Evolutionary conservation across 2,797 vertebrate species (phyloP).

Genomic region (Microctenopoma lineatum): DNA sequence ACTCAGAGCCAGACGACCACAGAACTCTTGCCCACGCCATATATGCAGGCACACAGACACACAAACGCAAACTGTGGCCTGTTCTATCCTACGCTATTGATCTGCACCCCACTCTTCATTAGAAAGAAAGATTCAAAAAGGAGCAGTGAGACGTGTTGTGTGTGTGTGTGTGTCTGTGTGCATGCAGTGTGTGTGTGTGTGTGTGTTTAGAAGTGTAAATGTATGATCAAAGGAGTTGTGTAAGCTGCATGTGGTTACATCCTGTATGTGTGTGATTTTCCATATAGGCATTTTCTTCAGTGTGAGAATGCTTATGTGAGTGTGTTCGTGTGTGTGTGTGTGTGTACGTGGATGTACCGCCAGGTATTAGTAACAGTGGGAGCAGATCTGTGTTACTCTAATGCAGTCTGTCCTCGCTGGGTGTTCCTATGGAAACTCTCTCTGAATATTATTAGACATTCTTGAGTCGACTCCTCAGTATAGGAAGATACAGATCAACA

Average conservation of each 20-base stretch:
- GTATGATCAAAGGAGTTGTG: slow-evolving; percentile 72
- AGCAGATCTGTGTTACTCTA: slow-evolving; percentile 77
- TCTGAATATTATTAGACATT: slow-evolving; percentile 80
- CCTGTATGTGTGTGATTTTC: slow-evolving; percentile 38
- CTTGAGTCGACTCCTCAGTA: slow-evolving; percentile 76
- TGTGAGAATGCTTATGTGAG: neutral
- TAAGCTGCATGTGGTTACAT: slow-evolving; percentile 60
- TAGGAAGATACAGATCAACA: slow-evolving; percentile 71
- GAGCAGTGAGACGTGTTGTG: slow-evolving; percentile 60
- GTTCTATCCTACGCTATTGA: slow-evolving; percentile 80
- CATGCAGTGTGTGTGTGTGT: slow-evolving; percentile 4
- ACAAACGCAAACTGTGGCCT: slow-evolving; percentile 45
- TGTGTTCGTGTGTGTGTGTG: slow-evolving; percentile 12
- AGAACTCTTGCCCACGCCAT: slow-evolving; percentile 75
- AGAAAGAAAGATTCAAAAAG: slow-evolving; percentile 77
- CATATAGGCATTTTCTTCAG: slow-evolving; percentile 14
- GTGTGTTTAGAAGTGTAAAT: slow-evolving; percentile 56
- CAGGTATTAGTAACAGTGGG: slow-evolving; percentile 76
- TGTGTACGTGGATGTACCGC: slow-evolving; percentile 49
- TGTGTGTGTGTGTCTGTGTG: slow-evolving; percentile 44
- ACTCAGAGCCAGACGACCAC: slow-evolving; percentile 76
- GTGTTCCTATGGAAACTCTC: slow-evolving; percentile 85
- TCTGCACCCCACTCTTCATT: slow-evolving; percentile 82
- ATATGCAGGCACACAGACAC: slow-evolving; percentile 38
- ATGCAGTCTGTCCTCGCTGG: slow-evolving; percentile 77